phyloP scores from a whole-genome alignment of 2,113 vertebrate genomes.

The Oostethus manadensis region DNA sequence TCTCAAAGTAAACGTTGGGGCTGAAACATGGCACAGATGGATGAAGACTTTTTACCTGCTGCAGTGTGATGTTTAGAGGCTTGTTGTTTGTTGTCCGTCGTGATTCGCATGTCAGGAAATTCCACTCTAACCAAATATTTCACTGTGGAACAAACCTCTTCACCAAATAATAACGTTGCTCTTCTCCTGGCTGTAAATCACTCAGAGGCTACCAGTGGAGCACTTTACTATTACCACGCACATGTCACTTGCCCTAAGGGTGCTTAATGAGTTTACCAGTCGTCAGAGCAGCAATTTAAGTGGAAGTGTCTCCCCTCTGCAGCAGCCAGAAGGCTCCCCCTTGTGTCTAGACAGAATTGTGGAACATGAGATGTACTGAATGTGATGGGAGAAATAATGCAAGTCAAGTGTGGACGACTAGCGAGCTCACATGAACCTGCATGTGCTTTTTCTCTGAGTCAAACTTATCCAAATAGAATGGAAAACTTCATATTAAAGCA shows the following conservation, averaged over 20 bases:
- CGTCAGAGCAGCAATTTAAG: constrained; percentile 4
- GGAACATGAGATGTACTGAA: too few relatives aligned
- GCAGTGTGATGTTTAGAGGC: constrained; percentile 49
- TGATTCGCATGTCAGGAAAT: constrained; percentile 21
- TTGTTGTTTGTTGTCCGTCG: constrained; percentile 12
- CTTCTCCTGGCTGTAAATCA: constrained; percentile 43
- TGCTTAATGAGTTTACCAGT: background rate
- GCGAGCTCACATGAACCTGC: too few relatives aligned
- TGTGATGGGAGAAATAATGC: too few relatives aligned
- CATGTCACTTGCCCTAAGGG: constrained; percentile 7
- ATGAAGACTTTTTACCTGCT: constrained; percentile 22
- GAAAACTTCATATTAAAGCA: too few relatives aligned
- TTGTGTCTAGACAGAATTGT: constrained; percentile 40
- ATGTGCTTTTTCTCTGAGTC: too few relatives aligned
- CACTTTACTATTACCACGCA: constrained; percentile 4
- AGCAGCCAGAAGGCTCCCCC: constrained; percentile 54
- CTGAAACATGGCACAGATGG: constrained; percentile 23
- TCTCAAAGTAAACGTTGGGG: constrained; percentile 27
- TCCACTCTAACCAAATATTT: constrained; percentile 8
- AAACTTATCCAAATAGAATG: too few relatives aligned
- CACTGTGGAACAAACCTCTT: constrained; percentile 35
- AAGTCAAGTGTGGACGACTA: too few relatives aligned
- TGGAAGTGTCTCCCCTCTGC: constrained; percentile 16
- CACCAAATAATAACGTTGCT: constrained; percentile 36
- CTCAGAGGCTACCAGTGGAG: constrained; percentile 4